Evolutionary conservation across 2,888 invertebrate species (phyloP), one percentile per base, ranked within the genome.

Genomic region (Eledone cirrhosa): DNA sequence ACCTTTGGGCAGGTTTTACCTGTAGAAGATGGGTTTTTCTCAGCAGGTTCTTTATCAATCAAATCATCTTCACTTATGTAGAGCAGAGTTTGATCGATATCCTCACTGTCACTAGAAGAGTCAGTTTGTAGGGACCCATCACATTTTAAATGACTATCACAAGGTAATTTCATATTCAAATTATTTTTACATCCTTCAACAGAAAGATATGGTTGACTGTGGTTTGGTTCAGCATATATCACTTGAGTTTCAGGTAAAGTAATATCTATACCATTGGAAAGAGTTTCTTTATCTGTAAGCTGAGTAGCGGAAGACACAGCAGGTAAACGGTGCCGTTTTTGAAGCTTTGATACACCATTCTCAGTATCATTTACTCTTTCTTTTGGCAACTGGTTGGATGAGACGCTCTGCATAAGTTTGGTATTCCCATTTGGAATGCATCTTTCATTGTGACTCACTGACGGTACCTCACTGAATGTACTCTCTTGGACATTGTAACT

Each of bases 161-260:
- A 72, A 72, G 72, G 31, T 31, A 41, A n/a, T 22, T 33, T 41
- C 11, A 31, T 41, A 33, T 22, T 31, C 41, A 72, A 72, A n/a
- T 31, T n/a, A 72, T n/a, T n/a, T 4, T 19, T 72, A 72, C 33
- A 72, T 22, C 22, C 33, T 3, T 72, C 72, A 72, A 41, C 31
- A 72, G 22, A 3, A 29, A 13, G 41, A 41, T n/a, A 22, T 31
- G 41, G 8, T 41, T 41, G n/a, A 33, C n/a, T 41, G 24, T 41
- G 72, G 41, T 72, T 72, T 19, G 72, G 72, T 72, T 72, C 72
- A 41, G 72, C 72, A 22, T 72, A 72, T 24, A 72, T 72, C 41
- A 72, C 72, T 24, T 33, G 72, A 33, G 33, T 33, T 31, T 72
- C 72, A 41, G 41, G 41, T 33, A 72, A 33, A n/a, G 72, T 31